Base-by-base conservation (phyloP, 2,888 invertebrate species). In the Cantharis rustica region DNA sequence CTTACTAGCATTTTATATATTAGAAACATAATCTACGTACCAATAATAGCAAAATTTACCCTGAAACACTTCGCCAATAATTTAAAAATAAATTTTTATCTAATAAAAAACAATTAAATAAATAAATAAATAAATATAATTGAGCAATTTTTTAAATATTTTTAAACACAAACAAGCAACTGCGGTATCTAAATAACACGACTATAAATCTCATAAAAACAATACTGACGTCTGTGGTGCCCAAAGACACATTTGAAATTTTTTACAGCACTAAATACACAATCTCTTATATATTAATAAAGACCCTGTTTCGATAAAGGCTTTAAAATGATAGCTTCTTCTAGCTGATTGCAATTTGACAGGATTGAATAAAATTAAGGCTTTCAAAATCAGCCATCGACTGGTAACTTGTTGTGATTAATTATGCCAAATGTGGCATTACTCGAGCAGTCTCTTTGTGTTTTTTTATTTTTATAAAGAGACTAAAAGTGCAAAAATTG, bases 231-330 rank as follows among this genome's bases (percentile, higher is more conserved):
- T 80, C 82, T 83, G 83, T 82, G 80, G 81, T 83, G 64, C 81
- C 81, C 81, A 82, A 82, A 84, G 84, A 84, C 84, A 84, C 82
- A 81, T 82, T 79, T 78, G 79, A 81, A 82, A 76, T 82, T 84
- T 68, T 85, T 85, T 84, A 85, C 81, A 85, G 83, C 83, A 84
- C 84, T 85, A 85, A 83, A 81, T 80, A 80, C 85, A 86, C 84
- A 86, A 84, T 85, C 82, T 86, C 85, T 85, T 86, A 89, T 81
- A 82, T 82, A 85, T 84, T 86, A 86, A 86, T 86, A 85, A 87
- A 86, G 87, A 88, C 88, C 88, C 88, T 88, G 88, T 88, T 88
- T 88, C 83, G 84, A 86, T 86, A 86, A 88, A 88, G 88, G 88
- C 88, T 88, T 86, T 86, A 84, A 86, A 87, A 87, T 84, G 86